Base-by-base conservation (phyloP, 2,888 invertebrate species). In the Sminthurides aquaticus region DNA sequence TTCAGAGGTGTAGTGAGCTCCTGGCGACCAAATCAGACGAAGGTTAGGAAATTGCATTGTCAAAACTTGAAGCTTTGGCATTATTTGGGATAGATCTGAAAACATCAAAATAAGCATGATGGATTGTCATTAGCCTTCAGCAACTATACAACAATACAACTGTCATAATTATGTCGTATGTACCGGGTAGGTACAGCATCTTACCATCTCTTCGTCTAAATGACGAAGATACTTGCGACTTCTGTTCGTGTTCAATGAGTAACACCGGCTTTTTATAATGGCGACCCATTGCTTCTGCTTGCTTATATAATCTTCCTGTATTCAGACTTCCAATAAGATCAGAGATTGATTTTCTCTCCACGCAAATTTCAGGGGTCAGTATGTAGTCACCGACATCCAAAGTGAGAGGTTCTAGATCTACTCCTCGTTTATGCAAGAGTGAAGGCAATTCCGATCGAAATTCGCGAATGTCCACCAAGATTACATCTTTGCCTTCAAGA, bases 311-410 rank as follows among this genome's bases (percentile, higher is more conserved):
- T 20, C 99, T 86, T 0, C 99, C 99, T 54, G 90, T 91, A 79
- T 93, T 91, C 29, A 99, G 81, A 0, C 98, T 98, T 3, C 95
- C 94, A 75, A 97, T 93, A 72, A 99, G 82, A 83, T 99, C 98
- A 3, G 92, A 93, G 69, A 98, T 84, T 58, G 94, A 94, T 80
- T 99, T 99, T 60, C 99, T 84, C 80, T 99, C 99, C 22, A 99
- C 89, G 77, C 98, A 97, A 71, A 97, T 90, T 25, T 96, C 93
- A 0, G 96, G 93, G 0, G 97, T 93, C 20, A 99, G 81, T 76
- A 99, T 93, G 78, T 99, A 99, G 80, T 99, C 99, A 0, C 98
- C 99, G 66, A 99, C 88, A 90, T 91, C 75, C 22, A 94, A 83
- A n/a, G 91, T 92, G 1, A 91, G 82, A 0, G 94, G 93, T 73